phyloP scores from a whole-genome alignment of 2,888 invertebrate genomes.

The Polia nebulosa region DNA sequence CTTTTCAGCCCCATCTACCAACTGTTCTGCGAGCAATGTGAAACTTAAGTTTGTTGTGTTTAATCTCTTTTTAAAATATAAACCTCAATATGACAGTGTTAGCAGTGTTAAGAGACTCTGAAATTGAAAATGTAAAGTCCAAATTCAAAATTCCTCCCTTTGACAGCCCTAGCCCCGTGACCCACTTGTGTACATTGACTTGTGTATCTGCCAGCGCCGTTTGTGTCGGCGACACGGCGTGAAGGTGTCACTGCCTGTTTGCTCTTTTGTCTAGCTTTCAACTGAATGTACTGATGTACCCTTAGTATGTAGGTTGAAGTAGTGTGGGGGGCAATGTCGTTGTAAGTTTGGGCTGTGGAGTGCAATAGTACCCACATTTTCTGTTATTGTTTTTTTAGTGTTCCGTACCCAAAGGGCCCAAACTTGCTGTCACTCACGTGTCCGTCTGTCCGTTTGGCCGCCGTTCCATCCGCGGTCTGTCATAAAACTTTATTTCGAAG shows the following conservation, averaged over 20 bases:
- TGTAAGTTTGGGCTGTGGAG: not conserved
- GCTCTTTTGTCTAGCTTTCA: slow-evolving; percentile 47
- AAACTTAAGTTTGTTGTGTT: too few species aligned
- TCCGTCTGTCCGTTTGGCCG: too few species aligned
- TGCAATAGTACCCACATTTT: too few species aligned
- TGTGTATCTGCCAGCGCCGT: slow-evolving; percentile 43
- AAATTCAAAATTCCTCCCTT: not conserved
- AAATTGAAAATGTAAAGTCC: not conserved
- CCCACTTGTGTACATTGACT: slow-evolving; percentile 57
- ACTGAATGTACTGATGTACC: slow-evolving; percentile 16
- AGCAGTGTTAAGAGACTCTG: not conserved
- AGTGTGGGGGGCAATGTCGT: not conserved
- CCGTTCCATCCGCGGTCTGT: too few species aligned
- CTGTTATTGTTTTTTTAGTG: too few species aligned
- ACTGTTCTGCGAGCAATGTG: too few species aligned
- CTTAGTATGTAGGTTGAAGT: not conserved
- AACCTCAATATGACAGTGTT: not conserved
- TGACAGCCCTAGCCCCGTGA: slow-evolving; percentile 56
- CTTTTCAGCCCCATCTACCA: too few species aligned
- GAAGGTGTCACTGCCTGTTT: slow-evolving; percentile 49
- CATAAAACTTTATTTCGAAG: too few species aligned
- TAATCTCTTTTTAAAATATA: not conserved
- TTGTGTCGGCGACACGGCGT: slow-evolving; percentile 38
- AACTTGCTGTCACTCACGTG: too few species aligned
- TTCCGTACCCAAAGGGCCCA: too few species aligned